Base-by-base conservation (phyloP, 1,140 invertebrate genomes). In the Drosophila busckii region DNA sequence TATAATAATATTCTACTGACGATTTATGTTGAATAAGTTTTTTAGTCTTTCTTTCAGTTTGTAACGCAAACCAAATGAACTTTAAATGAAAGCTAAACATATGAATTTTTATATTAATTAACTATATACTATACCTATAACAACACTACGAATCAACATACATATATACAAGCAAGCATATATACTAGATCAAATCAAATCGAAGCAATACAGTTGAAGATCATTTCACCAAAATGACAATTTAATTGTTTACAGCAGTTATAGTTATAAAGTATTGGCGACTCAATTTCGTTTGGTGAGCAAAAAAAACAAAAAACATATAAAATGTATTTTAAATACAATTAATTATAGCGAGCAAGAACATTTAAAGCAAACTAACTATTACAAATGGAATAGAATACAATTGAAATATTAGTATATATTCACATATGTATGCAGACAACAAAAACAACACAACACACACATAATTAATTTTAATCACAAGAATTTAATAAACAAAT, bases 291-390 rank as follows among this genome's bases (percentile, higher is more conserved):
- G n/a, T 46, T 29, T 34, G 25, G 2, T 19, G 13, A n/a, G 5
- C 17, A 49, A 13, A 15, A 49, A 10, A 56, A 31, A 26, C 29
- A 54, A 41, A 19, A 49, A 80, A 68, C 68, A 80, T 73, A 80
- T 73, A 78, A 71, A 69, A 54, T 50, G 73, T 80, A 80, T 80
- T 80, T 65, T 60, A 73, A 80, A 80, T 80, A 73, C 73, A 65
- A 55, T 32, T 52, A 58, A 68, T 58, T 56, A 76, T 70, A 68
- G 75, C 65, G n/a, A n/a, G n/a, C n/a, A 20, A 69, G 60, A 69
- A 55, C 49, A 75, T 68, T 65, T 65, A 64, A 80, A 82, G 73
- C 75, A 80, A 73, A 82, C 73, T 82, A 80, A 80, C 73, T 80
- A 80, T 80, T 82, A 73, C 37, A 80, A 78, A 78, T 78, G 73